These are phyloP conservation scores for Holotrichia oblita DNA, from an alignment of 1,140 invertebrate genomes.

Conservation along the genomic window DNA sequence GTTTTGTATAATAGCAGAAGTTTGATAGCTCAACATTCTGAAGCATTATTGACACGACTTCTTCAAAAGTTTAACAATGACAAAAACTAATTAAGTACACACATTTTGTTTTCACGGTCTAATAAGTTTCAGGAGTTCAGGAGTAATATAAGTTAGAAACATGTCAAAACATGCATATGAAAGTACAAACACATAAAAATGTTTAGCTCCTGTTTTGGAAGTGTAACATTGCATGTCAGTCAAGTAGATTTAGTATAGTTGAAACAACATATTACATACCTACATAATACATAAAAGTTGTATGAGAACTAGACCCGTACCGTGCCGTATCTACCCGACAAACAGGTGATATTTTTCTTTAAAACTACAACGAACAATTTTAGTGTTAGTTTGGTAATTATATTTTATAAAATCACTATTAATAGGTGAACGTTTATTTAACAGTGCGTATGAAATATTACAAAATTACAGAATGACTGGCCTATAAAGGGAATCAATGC, in stretches of 20 bases:
- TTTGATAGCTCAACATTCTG: no score
- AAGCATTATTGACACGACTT: no score
- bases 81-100: no score
- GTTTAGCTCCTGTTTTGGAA: not conserved
- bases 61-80: no score
- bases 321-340: not conserved
- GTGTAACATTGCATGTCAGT: not conserved
- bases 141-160: no score
- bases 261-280: not conserved
- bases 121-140: no score
- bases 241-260: not conserved
- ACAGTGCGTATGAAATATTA: not conserved
- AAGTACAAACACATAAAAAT: not conserved
- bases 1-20: no score
- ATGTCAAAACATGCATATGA: no score
- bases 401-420: not conserved
- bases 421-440: no score
- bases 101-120: no score
- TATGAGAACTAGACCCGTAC: not conserved
- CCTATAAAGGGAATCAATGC: conserved; percentile 28
- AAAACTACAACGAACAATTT: not conserved
- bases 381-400: not conserved
- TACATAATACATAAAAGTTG: not conserved
- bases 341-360: not conserved
- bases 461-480: not conserved